Base-by-base conservation (phyloP, 2,797 vertebrate species). In the Aulostomus chinensis region DNA sequence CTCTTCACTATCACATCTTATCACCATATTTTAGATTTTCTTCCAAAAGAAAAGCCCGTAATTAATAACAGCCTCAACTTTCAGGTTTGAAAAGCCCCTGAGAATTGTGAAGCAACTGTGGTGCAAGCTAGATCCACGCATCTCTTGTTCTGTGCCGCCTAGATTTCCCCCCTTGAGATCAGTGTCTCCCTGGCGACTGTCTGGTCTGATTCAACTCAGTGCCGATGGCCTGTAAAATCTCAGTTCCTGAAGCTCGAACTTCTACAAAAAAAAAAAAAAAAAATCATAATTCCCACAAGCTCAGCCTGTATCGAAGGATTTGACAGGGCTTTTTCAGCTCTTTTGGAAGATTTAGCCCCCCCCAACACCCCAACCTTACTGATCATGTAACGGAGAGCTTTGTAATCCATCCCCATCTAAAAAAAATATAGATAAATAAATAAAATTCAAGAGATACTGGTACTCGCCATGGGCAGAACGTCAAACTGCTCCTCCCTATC, bases 21-120 rank as follows among this genome's bases (percentile, higher is more conserved):
- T 39, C 32, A 72, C 20, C 13, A 47, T 49, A 57, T 65, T 42
- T 64, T 67, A 39, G 41, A 59, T 79, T 22, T 67, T 52, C 45
- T 65, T 78, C 55, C 59, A 69, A 64, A 36, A 67, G 50, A 58
- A 68, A 37, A 64, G 48, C 45, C 31, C 40, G 63, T 84, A 81
- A 88, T 88, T 88, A 83, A 83, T 78, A 69, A 73, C 51, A 61
- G 66, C 76, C 59, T 76, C 34, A 32, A 73, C 61, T 74, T 67
- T 58, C 50, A 41, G 55, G 67, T 80, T 68, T 77, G 38, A 72
- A 67, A 70, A 69, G 40, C 36, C 72, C 61, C 52, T 39, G 80
- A 78, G 80, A 74, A 46, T 14, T 39, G 41, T 10, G 14, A 55
- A 36, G 68, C 73, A 74, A 58, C 61, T 50, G 40, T 62, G 70